Evolutionary conservation across 2,888 invertebrate genomes (phyloP), one percentile per base, ranked within the genome.

Genomic region (Cephus sareptanus): DNA sequence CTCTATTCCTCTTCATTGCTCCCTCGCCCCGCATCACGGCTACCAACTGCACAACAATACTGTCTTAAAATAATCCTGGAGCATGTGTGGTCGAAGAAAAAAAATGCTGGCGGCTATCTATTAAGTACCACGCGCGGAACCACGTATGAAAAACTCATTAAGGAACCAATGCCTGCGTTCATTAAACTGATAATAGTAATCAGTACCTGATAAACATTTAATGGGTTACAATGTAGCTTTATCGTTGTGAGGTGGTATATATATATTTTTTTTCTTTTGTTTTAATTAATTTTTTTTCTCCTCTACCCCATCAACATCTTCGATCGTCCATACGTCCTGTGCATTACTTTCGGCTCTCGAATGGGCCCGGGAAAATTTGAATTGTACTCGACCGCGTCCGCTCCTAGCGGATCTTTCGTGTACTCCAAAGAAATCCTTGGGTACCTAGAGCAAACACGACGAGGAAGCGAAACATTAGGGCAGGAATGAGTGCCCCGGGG

Each of bases 401-500:
- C 40, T 56, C 40, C 15, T 56, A 56, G 40, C 40, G 23, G 40
- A 56, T 56, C 40, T 56, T 56, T 23, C 2, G 1, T 23, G 40
- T 23, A 56, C 40, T 56, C 9, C 40, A 23, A 56, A 23, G 40
- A 23, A 56, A 56, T 56, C 23, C 23, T 9, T 2, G 40, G 23
- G 23, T 56, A 15, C 40, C 40, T 56, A 74, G 74, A 74, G 74
- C 34, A 83, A 85, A 87, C 83, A 84, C 79, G 40, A 80, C 77
- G 77, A 82, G 83, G 80, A 82, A 82, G 80, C 81, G 81, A 81
- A 83, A 82, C 84, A 85, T 83, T 82, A 83, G 77, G 80, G 79
- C 81, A 80, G 82, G 81, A 85, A 86, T 83, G 84, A 85, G 85
- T 83, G 84, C 81, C 82, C 82, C 82, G 83, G 81, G 83, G 86